A percentile compares a stretch with the other conserved stretches of the same genome.
Conservation (phyloP, 1,140 invertebrate genomes). For the Pemphigus obesinymphae region DNA sequence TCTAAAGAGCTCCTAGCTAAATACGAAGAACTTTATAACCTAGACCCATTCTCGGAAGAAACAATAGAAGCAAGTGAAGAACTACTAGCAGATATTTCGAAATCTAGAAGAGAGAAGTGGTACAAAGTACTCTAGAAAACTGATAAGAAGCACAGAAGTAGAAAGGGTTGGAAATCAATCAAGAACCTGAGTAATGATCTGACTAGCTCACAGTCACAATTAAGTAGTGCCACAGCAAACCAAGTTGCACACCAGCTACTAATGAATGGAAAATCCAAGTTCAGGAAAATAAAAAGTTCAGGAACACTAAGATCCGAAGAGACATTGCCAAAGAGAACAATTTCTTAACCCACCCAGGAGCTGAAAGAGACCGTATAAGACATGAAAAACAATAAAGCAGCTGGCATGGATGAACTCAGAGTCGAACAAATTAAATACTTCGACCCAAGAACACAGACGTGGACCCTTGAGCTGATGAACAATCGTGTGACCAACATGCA, state of each 20-base stretch:
- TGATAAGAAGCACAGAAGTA: background rate
- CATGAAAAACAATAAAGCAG: conserved; percentile 27
- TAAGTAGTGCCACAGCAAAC: background rate
- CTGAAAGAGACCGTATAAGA: background rate
- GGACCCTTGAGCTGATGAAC: conserved; percentile 34
- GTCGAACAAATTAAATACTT: conserved; percentile 38
- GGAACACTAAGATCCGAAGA: conserved; percentile 9
- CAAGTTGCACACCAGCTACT: conserved; percentile 23
- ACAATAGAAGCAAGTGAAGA: conserved; percentile 17
- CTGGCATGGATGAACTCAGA: conserved; percentile 31
- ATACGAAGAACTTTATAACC: background rate
- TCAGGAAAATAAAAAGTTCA: background rate
- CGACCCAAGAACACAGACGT: conserved; percentile 3
- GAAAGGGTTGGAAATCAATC: background rate
- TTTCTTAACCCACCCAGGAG: background rate
- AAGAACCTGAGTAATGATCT: background rate
- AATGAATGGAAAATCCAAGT: conserved; percentile 4
- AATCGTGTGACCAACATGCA: conserved; percentile 18
- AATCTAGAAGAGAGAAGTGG: background rate
- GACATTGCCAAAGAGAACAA: background rate
- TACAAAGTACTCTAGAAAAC: background rate
- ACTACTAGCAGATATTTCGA: background rate
- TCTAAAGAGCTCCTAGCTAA: no score
- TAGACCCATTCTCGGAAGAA: conserved; percentile 6
- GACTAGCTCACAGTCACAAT: no score